A percentile compares a stretch with the other conserved stretches of the same genome.
Conservation (phyloP, 2,113 vertebrate genomes). For the Prinia subflava region DNA sequence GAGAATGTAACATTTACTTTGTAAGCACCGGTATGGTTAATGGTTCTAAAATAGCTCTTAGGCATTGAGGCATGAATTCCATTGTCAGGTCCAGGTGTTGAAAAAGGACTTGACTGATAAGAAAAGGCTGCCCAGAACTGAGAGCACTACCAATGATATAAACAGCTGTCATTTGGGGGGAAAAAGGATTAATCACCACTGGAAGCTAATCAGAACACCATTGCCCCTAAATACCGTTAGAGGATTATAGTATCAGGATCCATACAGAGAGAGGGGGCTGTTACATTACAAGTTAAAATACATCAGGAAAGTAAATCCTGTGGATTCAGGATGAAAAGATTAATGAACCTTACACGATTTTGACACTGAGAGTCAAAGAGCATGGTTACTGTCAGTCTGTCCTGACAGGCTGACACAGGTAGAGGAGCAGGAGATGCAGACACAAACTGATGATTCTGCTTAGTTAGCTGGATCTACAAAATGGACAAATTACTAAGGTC, state of each 20-base stretch:
- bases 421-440: neutral
- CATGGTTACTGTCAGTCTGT: neutral
- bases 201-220: constrained; percentile 15
- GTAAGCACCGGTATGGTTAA: neutral
- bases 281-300: neutral
- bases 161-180: constrained; percentile 12
- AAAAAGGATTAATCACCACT: constrained; percentile 27
- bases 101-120: constrained; percentile 53
- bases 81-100: constrained; percentile 48
- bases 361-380: neutral
- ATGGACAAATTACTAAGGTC: neutral
- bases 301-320: neutral
- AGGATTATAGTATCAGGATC: constrained; percentile 6
- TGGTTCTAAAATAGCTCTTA: constrained; percentile 39
- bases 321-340: neutral
- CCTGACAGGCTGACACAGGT: neutral
- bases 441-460: neutral
- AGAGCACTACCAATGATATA: constrained; percentile 25
- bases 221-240: neutral
- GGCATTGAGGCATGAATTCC: constrained; percentile 46
- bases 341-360: neutral
- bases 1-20: neutral
- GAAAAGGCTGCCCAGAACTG: neutral
- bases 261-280: neutral
- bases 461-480: neutral